These are phyloP conservation scores for Pica pica DNA, from an alignment of 2,113 vertebrate genomes.

Conservation along the genomic window DNA sequence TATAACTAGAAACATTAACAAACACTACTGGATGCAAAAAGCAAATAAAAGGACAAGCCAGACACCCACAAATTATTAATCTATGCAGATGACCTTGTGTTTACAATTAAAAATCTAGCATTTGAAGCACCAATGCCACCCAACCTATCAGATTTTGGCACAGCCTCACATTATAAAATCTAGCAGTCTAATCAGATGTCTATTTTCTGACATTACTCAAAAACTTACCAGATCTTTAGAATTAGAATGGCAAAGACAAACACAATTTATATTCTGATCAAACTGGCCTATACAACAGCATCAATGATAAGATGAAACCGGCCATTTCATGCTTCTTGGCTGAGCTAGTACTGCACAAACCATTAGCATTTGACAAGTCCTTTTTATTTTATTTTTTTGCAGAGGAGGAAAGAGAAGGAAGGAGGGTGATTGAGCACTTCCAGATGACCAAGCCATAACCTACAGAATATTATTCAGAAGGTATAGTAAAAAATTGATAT, in stretches of 20 bases:
- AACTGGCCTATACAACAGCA: background rate
- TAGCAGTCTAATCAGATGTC: background rate
- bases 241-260: background rate
- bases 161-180: background rate
- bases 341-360: background rate
- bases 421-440: background rate
- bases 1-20: background rate
- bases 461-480: background rate
- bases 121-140: background rate
- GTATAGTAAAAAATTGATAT: background rate
- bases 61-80: constrained; percentile 20
- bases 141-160: background rate
- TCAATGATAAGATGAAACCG: background rate
- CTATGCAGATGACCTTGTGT: constrained; percentile 8
- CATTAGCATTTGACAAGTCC: background rate
- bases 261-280: background rate
- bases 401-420: background rate
- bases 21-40: background rate
- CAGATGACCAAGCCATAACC: background rate
- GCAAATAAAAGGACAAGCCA: constrained; percentile 2
- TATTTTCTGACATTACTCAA: background rate
- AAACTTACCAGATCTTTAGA: background rate
- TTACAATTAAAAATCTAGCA: constrained; percentile 2
- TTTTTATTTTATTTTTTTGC: background rate
- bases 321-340: background rate